These are phyloP conservation scores for Bubo bubo DNA, from an alignment of 2,113 vertebrate species.

Conservation along the genomic window DNA sequence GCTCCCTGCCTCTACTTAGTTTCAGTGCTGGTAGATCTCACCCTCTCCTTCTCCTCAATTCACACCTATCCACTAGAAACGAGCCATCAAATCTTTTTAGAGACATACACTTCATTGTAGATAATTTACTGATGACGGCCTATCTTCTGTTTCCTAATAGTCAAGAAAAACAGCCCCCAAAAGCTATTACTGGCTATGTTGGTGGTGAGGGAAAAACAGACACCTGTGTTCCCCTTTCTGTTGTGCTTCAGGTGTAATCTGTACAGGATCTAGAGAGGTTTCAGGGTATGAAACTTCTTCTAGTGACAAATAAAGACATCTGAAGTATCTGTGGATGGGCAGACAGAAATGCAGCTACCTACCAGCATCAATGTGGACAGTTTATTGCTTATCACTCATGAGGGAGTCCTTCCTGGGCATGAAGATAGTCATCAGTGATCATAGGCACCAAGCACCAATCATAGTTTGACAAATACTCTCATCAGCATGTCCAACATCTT, in stretches of 20 bases:
- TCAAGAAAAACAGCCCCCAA: not conserved
- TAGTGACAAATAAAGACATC: not conserved
- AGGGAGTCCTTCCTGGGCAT: not conserved
- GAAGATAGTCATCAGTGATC: not conserved
- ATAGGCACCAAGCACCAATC: not conserved
- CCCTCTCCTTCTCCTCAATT: not conserved
- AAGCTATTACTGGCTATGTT: not conserved
- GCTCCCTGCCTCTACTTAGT: not conserved
- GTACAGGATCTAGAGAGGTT: not conserved
- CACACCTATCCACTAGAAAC: not conserved
- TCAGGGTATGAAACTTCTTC: not conserved
- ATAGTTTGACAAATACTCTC: not conserved
- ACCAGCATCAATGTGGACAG: not conserved
- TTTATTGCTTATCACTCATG: not conserved
- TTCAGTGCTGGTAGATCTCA: not conserved
- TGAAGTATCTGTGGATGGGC: not conserved
- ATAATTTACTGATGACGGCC: not conserved
- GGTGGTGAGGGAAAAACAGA: not conserved
- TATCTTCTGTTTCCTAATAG: not conserved
- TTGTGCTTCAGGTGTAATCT: not conserved
- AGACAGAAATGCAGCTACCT: not conserved
- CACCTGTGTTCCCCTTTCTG: not conserved
- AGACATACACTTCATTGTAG: not conserved
- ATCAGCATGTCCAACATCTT: not conserved
- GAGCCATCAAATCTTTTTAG: not conserved